Percentiles rank a stretch among this genome's conserved stretches.
Evolutionary conservation across 2,797 vertebrate species (phyloP).

Genomic region (Pangasius sanitwongsei): DNA sequence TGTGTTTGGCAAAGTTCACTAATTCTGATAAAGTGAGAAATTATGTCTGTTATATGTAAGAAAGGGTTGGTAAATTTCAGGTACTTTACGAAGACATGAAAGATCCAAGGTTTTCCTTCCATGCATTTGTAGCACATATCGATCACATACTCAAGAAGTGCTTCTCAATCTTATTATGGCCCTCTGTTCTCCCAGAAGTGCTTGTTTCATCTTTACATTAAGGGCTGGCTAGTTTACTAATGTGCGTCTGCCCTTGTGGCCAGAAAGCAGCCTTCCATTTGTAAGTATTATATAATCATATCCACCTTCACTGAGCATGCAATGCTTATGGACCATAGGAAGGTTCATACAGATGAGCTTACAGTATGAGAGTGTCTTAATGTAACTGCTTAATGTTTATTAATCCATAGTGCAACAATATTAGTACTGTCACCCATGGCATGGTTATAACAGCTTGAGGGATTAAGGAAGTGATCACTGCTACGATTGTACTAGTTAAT

Average conservation of each 20-base stretch:
- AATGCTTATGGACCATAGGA: neutral
- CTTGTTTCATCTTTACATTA: conserved; percentile 59
- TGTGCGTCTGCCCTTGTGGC: conserved; percentile 40
- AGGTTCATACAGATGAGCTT: neutral
- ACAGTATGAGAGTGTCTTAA: neutral
- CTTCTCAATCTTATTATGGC: conserved; percentile 19
- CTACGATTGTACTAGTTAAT: neutral
- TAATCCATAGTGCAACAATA: neutral
- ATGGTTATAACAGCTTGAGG: neutral
- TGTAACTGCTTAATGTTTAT: neutral
- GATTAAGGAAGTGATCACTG: neutral
- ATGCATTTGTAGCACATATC: conserved; percentile 5
- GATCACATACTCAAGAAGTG: conserved; percentile 5
- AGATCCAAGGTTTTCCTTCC: neutral
- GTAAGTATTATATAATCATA: conserved; percentile 34
- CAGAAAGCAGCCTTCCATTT: conserved; percentile 27
- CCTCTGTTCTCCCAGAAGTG: conserved; percentile 60
- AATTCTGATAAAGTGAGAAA: neutral
- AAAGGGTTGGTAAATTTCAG: neutral
- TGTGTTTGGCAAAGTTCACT: neutral
- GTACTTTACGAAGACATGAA: neutral
- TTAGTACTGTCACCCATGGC: neutral
- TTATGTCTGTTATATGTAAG: neutral
- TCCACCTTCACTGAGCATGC: neutral
- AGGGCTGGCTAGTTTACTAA: conserved; percentile 30